These are phyloP conservation scores for Ochotona curzoniae DNA, from an alignment of 2,113 vertebrate genomes.

Conservation along the genomic window DNA sequence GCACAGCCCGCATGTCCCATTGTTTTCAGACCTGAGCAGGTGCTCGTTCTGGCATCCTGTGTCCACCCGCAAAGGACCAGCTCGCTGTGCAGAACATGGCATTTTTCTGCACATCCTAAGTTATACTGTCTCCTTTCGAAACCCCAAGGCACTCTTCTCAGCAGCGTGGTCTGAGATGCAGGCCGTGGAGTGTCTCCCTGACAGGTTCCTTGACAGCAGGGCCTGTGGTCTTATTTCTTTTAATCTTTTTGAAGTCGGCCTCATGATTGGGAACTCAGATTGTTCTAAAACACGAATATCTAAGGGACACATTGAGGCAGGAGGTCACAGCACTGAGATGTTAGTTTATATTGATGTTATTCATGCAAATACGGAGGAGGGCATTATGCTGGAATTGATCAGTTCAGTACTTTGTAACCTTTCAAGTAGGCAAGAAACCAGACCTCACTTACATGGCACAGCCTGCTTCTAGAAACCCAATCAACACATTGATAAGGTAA, in stretches of 20 bases:
- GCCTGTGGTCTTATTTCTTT: not conserved
- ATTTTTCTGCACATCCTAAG: not conserved
- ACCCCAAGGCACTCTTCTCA: not conserved
- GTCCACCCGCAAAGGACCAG: not conserved
- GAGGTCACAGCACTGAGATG: not conserved
- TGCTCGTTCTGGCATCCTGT: not conserved
- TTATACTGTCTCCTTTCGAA: not conserved
- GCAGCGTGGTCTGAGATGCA: not conserved
- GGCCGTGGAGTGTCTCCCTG: not conserved
- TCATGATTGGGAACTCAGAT: not conserved
- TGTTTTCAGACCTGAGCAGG: not conserved
- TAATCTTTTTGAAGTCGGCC: not conserved
- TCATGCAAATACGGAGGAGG: not conserved
- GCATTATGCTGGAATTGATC: not conserved
- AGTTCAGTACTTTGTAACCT: not conserved
- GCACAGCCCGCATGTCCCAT: no score
- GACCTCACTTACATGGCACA: not conserved
- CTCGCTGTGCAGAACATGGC: not conserved
- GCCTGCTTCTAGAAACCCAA: constrained; percentile 18
- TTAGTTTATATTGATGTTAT: not conserved
- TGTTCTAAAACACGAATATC: not conserved
- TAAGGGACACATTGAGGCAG: not conserved
- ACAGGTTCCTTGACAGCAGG: not conserved
- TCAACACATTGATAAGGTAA: not conserved
- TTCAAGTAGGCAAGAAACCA: not conserved